Evolutionary conservation across 1,140 invertebrate genomes (phyloP), one percentile per base, ranked within the genome.

Genomic region (Oreohelix idahoensis): DNA sequence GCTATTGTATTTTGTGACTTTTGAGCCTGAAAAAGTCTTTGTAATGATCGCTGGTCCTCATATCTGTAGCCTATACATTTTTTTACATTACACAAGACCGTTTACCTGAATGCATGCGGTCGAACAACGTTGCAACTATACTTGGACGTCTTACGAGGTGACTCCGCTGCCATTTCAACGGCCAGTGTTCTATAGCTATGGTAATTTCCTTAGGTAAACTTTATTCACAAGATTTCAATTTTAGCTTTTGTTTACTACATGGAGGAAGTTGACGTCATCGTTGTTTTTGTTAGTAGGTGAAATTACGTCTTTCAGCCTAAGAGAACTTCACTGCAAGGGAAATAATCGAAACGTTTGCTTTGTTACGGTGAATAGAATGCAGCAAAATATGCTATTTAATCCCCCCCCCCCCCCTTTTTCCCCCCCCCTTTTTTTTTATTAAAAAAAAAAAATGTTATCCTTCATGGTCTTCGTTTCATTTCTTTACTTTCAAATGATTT

Each of bases 91-190:
- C 5, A 45, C 15, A 45, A 8, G 42, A 45, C 53, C 5, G 32
- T 5, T 73, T 49, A 92, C 92, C 92, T 96, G 63, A 97, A 96
- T 82, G 96, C 95, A 91, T 98, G 97, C 26, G 97, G 97, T 85
- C 96, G 94, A 84, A 98, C 95, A 79, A 95, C 94, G 89, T 95
- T 94, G 79, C 96, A 96, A 45, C 87, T 89, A 84, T 91, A 89
- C 87, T 88, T 91, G 20, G 87, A 86, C 13, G 81, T 93, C 90
- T 94, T 94, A 90, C 95, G 94, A 84, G 95, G 95, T 77, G 96
- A 95, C 92, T 96, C 96, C 88, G 96, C 96, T 88, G 96, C 96
- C 96, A 96, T 96, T 74, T 86, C 84, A 78, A 49, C n/a, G 51
- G 32, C n/a, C 42, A 66, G 17, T 78, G 51, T 26, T 23, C 23